Conservation (phyloP, 2,888 invertebrate species). For the Tetanocera ferruginea region DNA sequence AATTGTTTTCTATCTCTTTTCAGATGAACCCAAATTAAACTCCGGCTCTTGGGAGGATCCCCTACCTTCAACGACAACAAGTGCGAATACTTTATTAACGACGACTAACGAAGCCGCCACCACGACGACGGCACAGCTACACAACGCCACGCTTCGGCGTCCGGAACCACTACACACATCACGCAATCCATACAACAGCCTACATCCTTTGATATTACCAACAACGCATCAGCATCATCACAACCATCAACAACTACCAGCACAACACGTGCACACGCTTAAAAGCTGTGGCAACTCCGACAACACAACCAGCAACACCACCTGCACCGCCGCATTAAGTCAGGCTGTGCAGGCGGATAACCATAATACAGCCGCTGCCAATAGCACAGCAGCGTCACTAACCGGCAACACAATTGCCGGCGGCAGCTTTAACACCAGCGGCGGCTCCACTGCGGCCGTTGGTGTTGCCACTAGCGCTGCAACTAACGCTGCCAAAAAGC, state of each 20-base stretch:
- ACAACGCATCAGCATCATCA: conserved; percentile 57
- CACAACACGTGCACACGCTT: conserved; percentile 48
- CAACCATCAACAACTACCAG: conserved; percentile 56
- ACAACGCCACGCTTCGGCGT: conserved; percentile 62
- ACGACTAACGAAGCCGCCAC: conserved; percentile 53
- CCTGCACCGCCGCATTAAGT: background rate
- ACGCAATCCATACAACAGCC: conserved; percentile 55
- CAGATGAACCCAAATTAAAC: conserved; percentile 84
- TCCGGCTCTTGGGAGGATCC: conserved; percentile 86
- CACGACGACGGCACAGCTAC: conserved; percentile 66
- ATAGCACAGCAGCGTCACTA: conserved; percentile 45
- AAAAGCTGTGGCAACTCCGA: conserved; percentile 50
- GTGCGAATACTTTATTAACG: conserved; percentile 36
- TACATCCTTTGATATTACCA: conserved; percentile 54
- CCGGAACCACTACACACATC: conserved; percentile 56
- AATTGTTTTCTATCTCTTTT: conserved; percentile 42
- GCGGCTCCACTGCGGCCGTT: conserved; percentile 58
- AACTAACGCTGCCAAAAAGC: conserved; percentile 47
- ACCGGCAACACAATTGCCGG: conserved; percentile 64
- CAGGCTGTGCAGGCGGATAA: background rate
- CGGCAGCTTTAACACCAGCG: conserved; percentile 66
- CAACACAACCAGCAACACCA: conserved; percentile 46
- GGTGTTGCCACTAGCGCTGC: conserved; percentile 49
- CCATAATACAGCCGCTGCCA: conserved; percentile 41
- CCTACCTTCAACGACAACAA: conserved; percentile 50